Base-by-base conservation (phyloP, 37 sponge, comb jelly and placozoan genomes). In the Aphrocallistes beatrix region DNA sequence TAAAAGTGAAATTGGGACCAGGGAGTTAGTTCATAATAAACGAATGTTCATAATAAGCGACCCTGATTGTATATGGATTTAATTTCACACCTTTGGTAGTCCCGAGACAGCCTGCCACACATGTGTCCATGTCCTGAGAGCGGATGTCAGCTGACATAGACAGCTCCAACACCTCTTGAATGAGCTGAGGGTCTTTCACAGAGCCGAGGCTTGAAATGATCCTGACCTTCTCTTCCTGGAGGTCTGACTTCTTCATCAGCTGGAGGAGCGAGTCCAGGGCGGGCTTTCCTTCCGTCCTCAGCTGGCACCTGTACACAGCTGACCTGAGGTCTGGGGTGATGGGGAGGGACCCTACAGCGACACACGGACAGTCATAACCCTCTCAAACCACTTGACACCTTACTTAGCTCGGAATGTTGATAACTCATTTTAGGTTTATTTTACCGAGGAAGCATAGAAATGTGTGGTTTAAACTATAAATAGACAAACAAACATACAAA, bases 221-320 rank as follows among this genome's bases (percentile, higher is more conserved):
- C 81, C 99, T 51, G 37, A 89, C 90, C 83, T 85, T 87, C 90
- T 98, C 99, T 81, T 98, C 99, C 50, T 93, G 93, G 0, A 85
- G 83, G 82, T 93, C 93, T 9, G 92, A 85, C 30, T 47, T 50
- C n/a, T 89, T 86, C 51, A 92, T 88, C 39, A 98, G 86, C 90
- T 95, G 42, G 0, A 81, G 38, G 17, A 86, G 19, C 0, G 25
- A 23, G 6, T 3, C 3, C 3, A 60, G 34, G 34, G 34, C 75
- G 6, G 25, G 25, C 32, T 6, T 28, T 21, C 75, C 50, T 8
- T 86, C 39, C 25, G 37, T 1, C 1, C 51, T 6, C 16, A 17
- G 23, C 42, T 86, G 86, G 28, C 75, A 60, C 8, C 21, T 8
- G 82, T 82, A 83, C 60, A 90, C 89, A 0, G 87, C 88, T 51